Base-by-base conservation (phyloP, 2,888 invertebrate genomes). In the Uloborus plumipes region DNA sequence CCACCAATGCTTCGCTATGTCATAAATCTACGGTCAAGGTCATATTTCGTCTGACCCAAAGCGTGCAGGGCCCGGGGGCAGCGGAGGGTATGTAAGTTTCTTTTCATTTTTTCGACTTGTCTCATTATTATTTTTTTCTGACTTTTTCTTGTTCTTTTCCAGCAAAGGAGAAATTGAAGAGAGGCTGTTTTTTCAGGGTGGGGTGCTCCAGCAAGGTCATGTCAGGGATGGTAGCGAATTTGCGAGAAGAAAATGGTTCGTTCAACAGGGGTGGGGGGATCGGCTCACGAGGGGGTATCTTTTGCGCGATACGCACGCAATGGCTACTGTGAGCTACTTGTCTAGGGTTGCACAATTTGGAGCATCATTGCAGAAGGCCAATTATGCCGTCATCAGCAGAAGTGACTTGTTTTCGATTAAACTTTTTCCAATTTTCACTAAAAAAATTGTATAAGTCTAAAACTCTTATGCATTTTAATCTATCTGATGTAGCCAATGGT, bases 21-120 rank as follows among this genome's bases (percentile, higher is more conserved):
- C 78, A 79, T 79, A 79, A 79, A 79, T 79, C 72, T 79, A 66
- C 71, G 78, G 78, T 72, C 81, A 82, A 82, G 81, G 81, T 82
- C 81, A 82, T 71, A 65, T 58, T n/a, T 71, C 53, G 81, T 75
- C 81, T 82, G 81, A 82, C 81, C 81, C 53, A 75, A 74, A 76
- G 81, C 81, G 75, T 82, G 81, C 81, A 75, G 47, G 58, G 75
- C 75, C 75, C 50, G 22, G 18, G 71, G 81, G 53, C 53, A 51
- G 61, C 13, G 26, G 61, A 61, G 64, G 71, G 64, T 71, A 64
- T 71, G 59, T 62, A 62, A 72, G 64, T 53, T 39, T 39, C 70
- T 62, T 76, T 20, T 47, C 22, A 50, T 51, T 72, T 47, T 70
- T 39, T 58, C 64, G 39, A 67, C 67, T 80, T 80, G 74, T 74